Base-by-base conservation (phyloP, 2,888 invertebrate species). In the Dryobota labecula region DNA sequence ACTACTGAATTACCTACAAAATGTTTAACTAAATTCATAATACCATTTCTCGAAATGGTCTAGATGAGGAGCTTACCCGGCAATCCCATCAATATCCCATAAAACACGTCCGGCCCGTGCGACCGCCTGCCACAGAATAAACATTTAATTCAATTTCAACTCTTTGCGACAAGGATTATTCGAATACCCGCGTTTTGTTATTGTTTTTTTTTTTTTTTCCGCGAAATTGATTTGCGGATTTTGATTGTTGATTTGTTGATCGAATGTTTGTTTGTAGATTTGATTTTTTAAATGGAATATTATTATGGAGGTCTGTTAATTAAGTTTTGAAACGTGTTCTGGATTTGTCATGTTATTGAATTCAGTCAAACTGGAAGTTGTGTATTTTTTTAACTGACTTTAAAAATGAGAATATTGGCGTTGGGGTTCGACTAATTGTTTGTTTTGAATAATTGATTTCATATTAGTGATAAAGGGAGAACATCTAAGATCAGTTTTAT, bases 141-240 rank as follows among this genome's bases (percentile, higher is more conserved):
- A 76, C 70, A 82, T 76, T 76, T 73, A 65, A 80, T 76, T 70
- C 79, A 71, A 80, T 82, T 73, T 47, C 57, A 82, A 81, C 65
- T 79, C 61, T 76, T 71, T 51, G 76, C 49, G 62, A 45, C 65
- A 53, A n/a, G 68, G 77, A 76, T 80, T 79, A 80, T 71, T 62
- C 70, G 51, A 76, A 11, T 70, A 66, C 64, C 68, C 66, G n/a
- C 56, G 27, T 53, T 80, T 49, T 65, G 47, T 11, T 56, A 53
- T 47, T 62, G 45, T 64, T 73, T 60, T 27, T 33, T 64, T 73
- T 60, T 27, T 33, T 73, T 61, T 64, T 24, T 43, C 15, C 20
- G 13, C 43, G 47, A 27, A 80, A 63, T 77, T 68, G 30, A 62
- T 80, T 80, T 80, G 33, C 15, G 47, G 54, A 45, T 80, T 67